Evolutionary conservation across 2,797 vertebrate genomes (phyloP).

Genomic region (Molossus alvarezi): DNA sequence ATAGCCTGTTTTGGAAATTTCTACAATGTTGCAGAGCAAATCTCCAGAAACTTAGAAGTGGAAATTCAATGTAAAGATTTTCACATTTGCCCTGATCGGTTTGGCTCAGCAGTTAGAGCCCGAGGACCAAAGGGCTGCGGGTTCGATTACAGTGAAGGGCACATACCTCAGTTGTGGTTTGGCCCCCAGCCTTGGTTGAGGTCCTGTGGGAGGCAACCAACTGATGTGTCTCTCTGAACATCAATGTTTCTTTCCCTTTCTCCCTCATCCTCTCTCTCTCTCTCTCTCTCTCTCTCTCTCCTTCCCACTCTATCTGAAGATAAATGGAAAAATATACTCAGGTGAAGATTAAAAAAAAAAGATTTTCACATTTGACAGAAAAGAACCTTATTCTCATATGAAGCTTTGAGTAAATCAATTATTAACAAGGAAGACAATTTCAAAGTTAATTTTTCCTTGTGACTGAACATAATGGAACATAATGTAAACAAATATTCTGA

Average conservation of each 20-base stretch:
- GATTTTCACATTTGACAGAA: not conserved
- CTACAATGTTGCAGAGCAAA: not conserved
- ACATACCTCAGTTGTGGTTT: no score
- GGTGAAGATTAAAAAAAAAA: not conserved
- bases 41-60: not conserved
- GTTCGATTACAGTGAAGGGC: no score
- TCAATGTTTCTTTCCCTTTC: no score
- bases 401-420: not conserved
- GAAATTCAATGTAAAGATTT: not conserved
- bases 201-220: no score
- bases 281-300: no score
- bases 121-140: no score
- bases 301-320: no score
- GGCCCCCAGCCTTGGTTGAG: no score
- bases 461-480: not conserved
- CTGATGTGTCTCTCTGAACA: no score
- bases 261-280: no score
- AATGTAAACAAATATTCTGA: not conserved
- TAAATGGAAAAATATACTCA: no score
- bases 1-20: not conserved
- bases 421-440: slow-evolving; percentile 1
- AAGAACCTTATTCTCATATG: not conserved
- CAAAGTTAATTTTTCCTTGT: not conserved
- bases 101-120: no score
- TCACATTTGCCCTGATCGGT: not conserved